Evolutionary conservation across 2,113 vertebrate genomes (phyloP).

Genomic region (Xenus cinereus): DNA sequence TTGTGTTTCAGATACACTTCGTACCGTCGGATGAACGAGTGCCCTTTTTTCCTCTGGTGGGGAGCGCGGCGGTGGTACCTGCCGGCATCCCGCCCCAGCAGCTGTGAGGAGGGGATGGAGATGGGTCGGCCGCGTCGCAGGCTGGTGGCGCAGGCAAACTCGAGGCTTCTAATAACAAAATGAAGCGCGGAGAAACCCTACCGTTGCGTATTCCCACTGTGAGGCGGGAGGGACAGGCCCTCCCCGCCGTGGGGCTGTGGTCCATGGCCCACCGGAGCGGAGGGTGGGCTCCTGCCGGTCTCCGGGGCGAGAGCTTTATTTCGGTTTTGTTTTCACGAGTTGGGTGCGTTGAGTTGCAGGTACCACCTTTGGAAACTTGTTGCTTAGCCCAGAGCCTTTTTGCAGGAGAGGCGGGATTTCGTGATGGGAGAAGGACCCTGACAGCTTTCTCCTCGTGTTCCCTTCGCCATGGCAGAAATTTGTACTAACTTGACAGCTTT

Average conservation of each 20-base stretch:
- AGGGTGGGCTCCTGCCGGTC: neutral
- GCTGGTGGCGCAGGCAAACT: neutral
- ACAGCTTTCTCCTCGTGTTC: slow-evolving; percentile 52
- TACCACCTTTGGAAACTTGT: slow-evolving; percentile 9
- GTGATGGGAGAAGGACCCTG: slow-evolving; percentile 16
- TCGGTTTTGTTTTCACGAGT: neutral
- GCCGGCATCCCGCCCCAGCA: neutral
- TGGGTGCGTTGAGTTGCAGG: slow-evolving; percentile 8
- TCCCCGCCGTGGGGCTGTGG: neutral
- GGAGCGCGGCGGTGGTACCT: neutral
- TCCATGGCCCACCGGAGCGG: neutral
- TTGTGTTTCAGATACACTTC: neutral
- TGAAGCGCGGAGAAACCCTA: neutral
- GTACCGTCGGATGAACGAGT: neutral
- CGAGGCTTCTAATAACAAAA: slow-evolving; percentile 9
- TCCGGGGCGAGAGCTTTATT: neutral
- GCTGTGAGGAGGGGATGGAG: neutral
- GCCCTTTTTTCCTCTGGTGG: neutral
- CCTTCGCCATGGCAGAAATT: slow-evolving; percentile 42
- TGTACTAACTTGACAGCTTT: slow-evolving; percentile 60
- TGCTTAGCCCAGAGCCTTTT: slow-evolving; percentile 43
- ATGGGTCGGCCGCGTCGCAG: neutral
- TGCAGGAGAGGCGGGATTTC: neutral
- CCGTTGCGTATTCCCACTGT: neutral
- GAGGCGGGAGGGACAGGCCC: neutral